Base-by-base conservation (phyloP, 2,888 invertebrate species). In the Vesta saturnalis region DNA sequence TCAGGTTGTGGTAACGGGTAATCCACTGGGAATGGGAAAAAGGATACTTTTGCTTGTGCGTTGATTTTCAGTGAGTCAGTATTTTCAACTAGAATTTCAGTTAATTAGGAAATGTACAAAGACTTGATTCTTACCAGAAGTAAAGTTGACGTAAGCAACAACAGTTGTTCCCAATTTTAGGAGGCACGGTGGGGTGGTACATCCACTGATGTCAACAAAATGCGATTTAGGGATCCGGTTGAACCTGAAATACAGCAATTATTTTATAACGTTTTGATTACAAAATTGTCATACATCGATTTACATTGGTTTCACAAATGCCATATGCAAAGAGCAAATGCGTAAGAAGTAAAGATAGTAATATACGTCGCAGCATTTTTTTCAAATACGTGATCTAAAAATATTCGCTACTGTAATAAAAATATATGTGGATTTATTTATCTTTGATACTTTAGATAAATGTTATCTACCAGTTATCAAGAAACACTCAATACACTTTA, bases 81-180 rank as follows among this genome's bases (percentile, higher is more conserved):
- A 2, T 35, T 35, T 55, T 67, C 64, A 21, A 54, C 60, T 65
- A 52, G 61, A 60, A 66, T 56, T 3, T 15, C 15, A 56, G 1
- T 4, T 21, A 35, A 22, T 52, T 5, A 12, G 12, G 3, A 19
- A 18, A 1, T 5, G 12, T 19, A 12, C n/a, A 12, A 19, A 12
- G 3, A 1, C 66, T 22, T 47, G 15, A 8, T 57, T 66, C 68
- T 74, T 72, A 76, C 76, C 64, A 35, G 74, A 69, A 64, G 67
- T 73, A 57, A 76, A 75, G 23, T 73, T 72, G 23, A 73, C 52
- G 22, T 66, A 70, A 19, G 73, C 64, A n/a, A 46, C 46, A n/a
- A 70, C 63, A 14, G 19, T 18, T 14, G 61, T 18, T 8, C 71
- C 69, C 30, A 54, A 60, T 16, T 35, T 47, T 8, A 76, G 54